These are phyloP conservation scores for Cynaeus angustus DNA, from an alignment of 2,888 invertebrate genomes.

Conservation along the genomic window DNA sequence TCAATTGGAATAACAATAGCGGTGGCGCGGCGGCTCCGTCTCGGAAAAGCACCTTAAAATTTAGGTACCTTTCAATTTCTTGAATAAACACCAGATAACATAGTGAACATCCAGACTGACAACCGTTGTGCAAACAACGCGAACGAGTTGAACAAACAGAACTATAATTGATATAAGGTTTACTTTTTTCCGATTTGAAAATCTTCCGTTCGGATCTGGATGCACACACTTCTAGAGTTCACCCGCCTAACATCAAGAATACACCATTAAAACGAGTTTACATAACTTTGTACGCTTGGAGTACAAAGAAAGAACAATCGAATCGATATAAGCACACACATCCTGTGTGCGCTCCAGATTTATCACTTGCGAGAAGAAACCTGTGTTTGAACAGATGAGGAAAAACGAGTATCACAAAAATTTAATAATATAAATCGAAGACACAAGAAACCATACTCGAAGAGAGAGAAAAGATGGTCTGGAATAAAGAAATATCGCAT, in stretches of 20 bases:
- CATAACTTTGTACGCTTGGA: constrained; percentile 14
- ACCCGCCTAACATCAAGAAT: neutral
- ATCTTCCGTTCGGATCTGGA: constrained; percentile 19
- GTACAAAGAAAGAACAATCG: constrained; percentile 19
- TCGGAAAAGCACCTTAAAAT: constrained; percentile 31
- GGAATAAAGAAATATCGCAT: too few species aligned
- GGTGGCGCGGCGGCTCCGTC: neutral
- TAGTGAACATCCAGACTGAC: constrained; percentile 51
- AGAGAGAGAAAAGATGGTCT: neutral
- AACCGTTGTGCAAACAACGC: constrained; percentile 52
- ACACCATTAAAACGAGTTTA: constrained; percentile 21
- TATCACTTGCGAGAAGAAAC: constrained; percentile 9
- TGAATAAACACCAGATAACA: constrained; percentile 40
- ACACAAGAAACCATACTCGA: neutral
- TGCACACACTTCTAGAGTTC: constrained; percentile 3
- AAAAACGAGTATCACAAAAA: constrained; percentile 2
- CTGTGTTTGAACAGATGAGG: constrained; percentile 4
- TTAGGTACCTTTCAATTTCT: constrained; percentile 41
- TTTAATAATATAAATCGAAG: constrained; percentile 3
- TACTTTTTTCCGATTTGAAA: constrained; percentile 40
- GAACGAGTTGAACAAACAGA: constrained; percentile 55
- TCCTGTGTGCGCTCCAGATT: constrained; percentile 22
- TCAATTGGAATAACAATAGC: constrained; percentile 13
- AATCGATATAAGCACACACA: constrained; percentile 1
- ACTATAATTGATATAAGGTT: constrained; percentile 48